Conservation (phyloP, 1,140 invertebrate species). For the Platyscapa corneri region DNA sequence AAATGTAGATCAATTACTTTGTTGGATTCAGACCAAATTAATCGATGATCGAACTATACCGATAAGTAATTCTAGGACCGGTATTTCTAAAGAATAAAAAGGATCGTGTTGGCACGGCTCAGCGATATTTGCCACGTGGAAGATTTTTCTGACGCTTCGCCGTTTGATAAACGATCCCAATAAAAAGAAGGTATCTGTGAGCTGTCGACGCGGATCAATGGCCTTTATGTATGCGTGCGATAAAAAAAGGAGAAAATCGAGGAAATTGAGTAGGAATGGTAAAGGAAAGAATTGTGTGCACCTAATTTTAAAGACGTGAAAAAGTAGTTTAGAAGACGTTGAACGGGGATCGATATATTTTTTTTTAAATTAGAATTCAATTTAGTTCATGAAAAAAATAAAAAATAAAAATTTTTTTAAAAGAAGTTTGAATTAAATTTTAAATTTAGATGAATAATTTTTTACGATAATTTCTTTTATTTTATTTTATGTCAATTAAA, state of each 20-base stretch:
- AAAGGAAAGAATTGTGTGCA: background rate
- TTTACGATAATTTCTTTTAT: no score
- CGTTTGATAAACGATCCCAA: slow-evolving; percentile 25
- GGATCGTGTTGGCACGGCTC: background rate
- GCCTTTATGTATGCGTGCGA: background rate
- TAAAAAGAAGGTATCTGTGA: background rate
- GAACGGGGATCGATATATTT: no score
- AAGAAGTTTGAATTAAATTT: no score
- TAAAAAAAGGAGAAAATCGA: background rate
- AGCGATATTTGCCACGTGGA: slow-evolving; percentile 11
- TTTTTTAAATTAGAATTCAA: no score
- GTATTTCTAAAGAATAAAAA: background rate
- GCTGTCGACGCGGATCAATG: slow-evolving; percentile 8
- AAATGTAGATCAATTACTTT: background rate
- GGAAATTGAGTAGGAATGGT: background rate
- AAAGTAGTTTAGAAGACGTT: background rate
- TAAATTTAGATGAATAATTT: no score
- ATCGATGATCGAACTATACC: slow-evolving; percentile 15
- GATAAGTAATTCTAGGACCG: slow-evolving; percentile 3
- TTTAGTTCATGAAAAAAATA: background rate
- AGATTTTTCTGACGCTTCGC: background rate
- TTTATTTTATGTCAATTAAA: no score
- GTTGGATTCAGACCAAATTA: background rate
- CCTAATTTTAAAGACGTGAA: background rate
- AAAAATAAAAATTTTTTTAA: no score